Percentiles rank a stretch among this genome's conserved stretches.
Evolutionary conservation across 2,797 vertebrate genomes (phyloP).

Genomic region (Lacerta bilineata): DNA sequence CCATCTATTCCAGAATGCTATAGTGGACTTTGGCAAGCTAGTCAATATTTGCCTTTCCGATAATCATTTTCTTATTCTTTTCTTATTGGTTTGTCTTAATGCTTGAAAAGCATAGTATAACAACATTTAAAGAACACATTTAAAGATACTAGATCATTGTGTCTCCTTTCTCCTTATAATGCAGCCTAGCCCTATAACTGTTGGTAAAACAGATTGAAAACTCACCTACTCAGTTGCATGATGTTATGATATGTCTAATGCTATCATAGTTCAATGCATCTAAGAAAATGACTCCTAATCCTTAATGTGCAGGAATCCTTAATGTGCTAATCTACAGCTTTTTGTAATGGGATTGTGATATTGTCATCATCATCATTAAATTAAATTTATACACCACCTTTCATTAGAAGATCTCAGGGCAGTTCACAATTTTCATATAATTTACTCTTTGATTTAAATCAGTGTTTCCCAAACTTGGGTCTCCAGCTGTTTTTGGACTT

Average conservation of each 20-base stretch:
- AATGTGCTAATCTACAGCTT: background rate
- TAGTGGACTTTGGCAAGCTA: background rate
- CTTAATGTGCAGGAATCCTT: background rate
- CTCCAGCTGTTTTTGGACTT: too few species aligned
- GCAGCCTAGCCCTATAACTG: background rate
- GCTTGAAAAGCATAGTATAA: background rate
- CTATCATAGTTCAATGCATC: slow-evolving; percentile 17
- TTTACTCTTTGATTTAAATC: slow-evolving; percentile 11
- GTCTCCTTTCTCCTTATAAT: background rate
- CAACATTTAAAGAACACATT: background rate
- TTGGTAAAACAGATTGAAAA: background rate
- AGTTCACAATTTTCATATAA: background rate
- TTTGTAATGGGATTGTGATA: background rate
- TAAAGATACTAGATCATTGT: background rate
- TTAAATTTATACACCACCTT: too few species aligned
- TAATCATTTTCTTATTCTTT: slow-evolving; percentile 11
- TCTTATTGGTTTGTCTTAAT: background rate
- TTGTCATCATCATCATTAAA: background rate
- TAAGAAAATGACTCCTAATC: background rate
- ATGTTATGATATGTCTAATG: background rate
- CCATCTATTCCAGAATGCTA: background rate
- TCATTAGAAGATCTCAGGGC: too few species aligned
- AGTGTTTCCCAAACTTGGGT: too few species aligned
- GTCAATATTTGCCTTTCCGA: background rate
- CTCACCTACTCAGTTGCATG: background rate